Evolutionary conservation across 2,113 vertebrate species (phyloP).

Genomic region (Kobus ellipsiprymnus): DNA sequence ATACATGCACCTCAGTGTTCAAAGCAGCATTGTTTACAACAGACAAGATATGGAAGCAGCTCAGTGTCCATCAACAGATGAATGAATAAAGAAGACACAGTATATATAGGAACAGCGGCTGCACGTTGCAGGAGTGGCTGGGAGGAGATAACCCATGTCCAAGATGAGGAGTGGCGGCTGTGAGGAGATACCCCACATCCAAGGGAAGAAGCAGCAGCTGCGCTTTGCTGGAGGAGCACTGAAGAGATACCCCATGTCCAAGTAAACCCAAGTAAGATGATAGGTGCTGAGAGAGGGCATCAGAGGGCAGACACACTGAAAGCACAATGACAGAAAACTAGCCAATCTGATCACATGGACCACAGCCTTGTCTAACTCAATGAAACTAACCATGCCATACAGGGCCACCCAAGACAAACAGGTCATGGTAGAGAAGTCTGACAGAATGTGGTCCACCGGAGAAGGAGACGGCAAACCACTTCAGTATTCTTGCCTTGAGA

Average conservation of each 20-base stretch:
- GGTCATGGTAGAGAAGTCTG: background rate
- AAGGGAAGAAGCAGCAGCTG: background rate
- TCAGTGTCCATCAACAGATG: background rate
- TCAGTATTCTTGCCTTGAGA: background rate
- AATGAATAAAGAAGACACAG: background rate
- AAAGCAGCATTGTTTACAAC: background rate
- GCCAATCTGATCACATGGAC: background rate
- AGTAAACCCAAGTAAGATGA: background rate
- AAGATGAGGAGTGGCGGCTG: rapidly evolving
- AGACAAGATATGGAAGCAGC: background rate
- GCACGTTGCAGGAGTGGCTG: rapidly evolving
- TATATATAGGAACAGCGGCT: rapidly evolving
- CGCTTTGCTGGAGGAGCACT: no score
- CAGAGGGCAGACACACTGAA: background rate
- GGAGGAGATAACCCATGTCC: background rate
- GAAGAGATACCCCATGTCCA: background rate
- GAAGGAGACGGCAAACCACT: background rate
- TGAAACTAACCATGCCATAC: rapidly evolving
- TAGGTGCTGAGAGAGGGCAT: background rate
- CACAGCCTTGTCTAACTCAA: background rate
- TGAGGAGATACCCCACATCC: background rate
- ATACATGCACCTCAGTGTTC: background rate
- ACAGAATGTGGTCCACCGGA: background rate
- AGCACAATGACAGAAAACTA: background rate
- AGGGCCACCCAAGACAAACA: background rate